phyloP scores from a whole-genome alignment of 1,140 invertebrate species.

The Chionoecetes opilio region DNA sequence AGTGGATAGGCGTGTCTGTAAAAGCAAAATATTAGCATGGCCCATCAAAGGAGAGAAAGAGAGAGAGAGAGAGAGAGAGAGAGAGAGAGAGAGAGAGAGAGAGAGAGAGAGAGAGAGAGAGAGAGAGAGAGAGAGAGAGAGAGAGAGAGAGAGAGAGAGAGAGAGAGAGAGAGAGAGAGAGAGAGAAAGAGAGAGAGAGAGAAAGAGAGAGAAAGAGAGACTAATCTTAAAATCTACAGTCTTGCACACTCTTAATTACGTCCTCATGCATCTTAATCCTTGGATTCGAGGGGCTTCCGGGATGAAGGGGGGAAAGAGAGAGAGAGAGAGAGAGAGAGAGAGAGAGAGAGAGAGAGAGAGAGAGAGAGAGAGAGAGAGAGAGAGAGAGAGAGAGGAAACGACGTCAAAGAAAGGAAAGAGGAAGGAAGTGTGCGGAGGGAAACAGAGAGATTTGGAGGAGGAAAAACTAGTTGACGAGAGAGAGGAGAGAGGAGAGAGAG shows the following conservation, averaged over 20 bases:
- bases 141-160: background rate
- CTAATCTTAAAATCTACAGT: conserved; percentile 67
- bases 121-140: background rate
- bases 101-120: background rate
- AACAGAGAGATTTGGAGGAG: background rate
- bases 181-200: conserved; percentile 73
- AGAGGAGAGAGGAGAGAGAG: background rate
- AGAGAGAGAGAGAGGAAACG: conserved; percentile 28
- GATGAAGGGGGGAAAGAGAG: conserved; percentile 43
- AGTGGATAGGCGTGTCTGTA: no score
- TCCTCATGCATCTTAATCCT: conserved; percentile 70
- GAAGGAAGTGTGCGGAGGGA: background rate
- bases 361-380: background rate
- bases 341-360: background rate
- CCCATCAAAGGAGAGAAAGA: no score
- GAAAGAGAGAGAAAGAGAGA: conserved; percentile 70
- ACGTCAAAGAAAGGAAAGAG: background rate
- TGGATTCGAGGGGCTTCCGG: conserved; percentile 36
- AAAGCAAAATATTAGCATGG: no score
- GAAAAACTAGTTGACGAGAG: background rate
- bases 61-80: no score
- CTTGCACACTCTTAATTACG: conserved; percentile 73
- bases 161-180: conserved; percentile 72
- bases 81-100: background rate
- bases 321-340: conserved; percentile 10